These are phyloP conservation scores for Trematomus bernacchii DNA, from an alignment of 2,797 vertebrate genomes.

Conservation along the genomic window DNA sequence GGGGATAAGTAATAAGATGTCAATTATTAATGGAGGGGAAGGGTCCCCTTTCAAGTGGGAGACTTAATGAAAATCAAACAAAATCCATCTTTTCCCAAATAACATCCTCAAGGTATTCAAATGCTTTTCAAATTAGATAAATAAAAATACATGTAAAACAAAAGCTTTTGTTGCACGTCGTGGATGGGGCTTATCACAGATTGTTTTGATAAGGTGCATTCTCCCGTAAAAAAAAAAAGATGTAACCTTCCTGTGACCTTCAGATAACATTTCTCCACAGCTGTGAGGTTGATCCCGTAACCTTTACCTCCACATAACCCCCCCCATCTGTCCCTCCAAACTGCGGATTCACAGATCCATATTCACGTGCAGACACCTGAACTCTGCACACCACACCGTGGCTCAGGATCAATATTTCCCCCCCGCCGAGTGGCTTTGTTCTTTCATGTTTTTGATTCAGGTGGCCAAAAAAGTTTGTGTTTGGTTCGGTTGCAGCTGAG, in stretches of 20 bases:
- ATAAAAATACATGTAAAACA: conserved; percentile 2
- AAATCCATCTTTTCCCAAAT: conserved; percentile 62
- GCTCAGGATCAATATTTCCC: conserved; percentile 71
- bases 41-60: conserved; percentile 82
- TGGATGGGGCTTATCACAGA: conserved; percentile 1
- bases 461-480: conserved; percentile 56
- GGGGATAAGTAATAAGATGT: conserved; percentile 77
- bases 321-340: conserved; percentile 67
- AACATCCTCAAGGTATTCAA: conserved; percentile 69
- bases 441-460: conserved; percentile 71
- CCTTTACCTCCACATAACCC: conserved; percentile 74
- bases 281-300: conserved; percentile 59
- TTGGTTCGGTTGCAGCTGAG: conserved; percentile 39
- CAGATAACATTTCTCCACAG: conserved; percentile 47
- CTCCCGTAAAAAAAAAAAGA: conserved; percentile 30
- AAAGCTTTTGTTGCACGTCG: conserved; percentile 17
- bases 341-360: conserved; percentile 47
- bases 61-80: conserved; percentile 82
- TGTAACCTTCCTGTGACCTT: conserved; percentile 42
- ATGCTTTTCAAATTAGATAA: conserved; percentile 11
- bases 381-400: conserved; percentile 63
- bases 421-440: conserved; percentile 51
- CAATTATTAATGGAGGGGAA: conserved; percentile 85
- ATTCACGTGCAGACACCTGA: conserved; percentile 55
- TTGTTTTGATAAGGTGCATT: conserved; percentile 27